Conservation (phyloP, 2,113 vertebrate species). For the Semicossyphus pulcher region DNA sequence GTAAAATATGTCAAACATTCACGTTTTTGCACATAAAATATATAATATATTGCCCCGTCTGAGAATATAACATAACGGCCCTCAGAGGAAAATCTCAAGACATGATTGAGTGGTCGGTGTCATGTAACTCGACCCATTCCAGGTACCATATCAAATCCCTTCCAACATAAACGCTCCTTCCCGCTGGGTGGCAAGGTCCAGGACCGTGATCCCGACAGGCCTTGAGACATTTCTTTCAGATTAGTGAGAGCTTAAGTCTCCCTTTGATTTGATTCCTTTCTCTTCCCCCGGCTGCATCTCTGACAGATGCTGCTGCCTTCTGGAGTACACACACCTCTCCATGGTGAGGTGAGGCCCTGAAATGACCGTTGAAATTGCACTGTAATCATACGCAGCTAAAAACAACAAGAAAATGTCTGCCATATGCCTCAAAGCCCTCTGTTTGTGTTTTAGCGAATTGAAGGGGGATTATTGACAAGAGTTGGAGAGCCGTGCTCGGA, state of each 20-base stretch:
- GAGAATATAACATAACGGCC: conserved; percentile 6
- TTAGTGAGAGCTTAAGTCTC: conserved; percentile 63
- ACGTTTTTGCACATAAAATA: no score
- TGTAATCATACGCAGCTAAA: conserved; percentile 77
- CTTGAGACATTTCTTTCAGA: conserved; percentile 68
- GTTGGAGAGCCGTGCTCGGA: conserved; percentile 46
- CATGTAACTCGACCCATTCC: conserved; percentile 51
- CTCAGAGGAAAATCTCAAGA: conserved; percentile 37
- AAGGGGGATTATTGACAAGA: conserved; percentile 74
- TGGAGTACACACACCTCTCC: conserved; percentile 64
- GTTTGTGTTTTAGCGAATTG: conserved; percentile 72
- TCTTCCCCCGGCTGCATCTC: conserved; percentile 54
- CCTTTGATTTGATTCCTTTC: conserved; percentile 72
- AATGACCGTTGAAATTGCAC: conserved; percentile 80
- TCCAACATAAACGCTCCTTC: conserved; percentile 63
- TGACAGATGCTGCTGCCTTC: conserved; percentile 60
- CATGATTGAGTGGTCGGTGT: conserved; percentile 55
- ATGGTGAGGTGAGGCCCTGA: conserved; percentile 75
- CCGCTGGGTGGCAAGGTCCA: conserved; percentile 65
- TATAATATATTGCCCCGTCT: neutral
- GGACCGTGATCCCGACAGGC: conserved; percentile 58
- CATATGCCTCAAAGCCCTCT: conserved; percentile 76
- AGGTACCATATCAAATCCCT: conserved; percentile 62
- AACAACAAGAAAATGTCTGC: conserved; percentile 81
- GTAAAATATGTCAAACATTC: no score